phyloP scores from a whole-genome alignment of 2,797 vertebrate genomes.

The Chiropotes sagulatus region DNA sequence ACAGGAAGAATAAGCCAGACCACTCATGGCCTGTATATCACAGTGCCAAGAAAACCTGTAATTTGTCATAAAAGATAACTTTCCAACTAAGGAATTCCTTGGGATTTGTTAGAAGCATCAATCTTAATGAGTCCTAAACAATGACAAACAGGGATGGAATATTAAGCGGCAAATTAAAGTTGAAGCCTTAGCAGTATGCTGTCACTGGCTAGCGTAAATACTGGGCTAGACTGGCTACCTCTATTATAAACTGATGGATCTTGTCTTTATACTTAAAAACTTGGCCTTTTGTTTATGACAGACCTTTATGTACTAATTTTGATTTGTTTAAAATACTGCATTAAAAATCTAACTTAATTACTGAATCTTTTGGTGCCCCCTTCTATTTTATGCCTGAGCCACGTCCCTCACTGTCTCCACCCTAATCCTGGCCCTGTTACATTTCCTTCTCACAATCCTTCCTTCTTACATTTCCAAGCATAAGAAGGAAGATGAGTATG shows the following conservation, averaged over 20 bases:
- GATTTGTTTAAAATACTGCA: not conserved
- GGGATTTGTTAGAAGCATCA: conserved; percentile 62
- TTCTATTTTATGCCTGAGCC: not conserved
- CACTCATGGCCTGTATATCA: conserved; percentile 7
- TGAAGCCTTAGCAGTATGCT: conserved; percentile 16
- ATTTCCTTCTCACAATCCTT: no score
- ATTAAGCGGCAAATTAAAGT: conserved; percentile 53
- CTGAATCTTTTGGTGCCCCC: not conserved
- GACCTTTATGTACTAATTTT: not conserved
- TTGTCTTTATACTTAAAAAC: not conserved
- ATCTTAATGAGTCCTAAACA: conserved; percentile 67
- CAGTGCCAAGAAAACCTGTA: conserved; percentile 35
- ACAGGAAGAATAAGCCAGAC: conserved; percentile 63
- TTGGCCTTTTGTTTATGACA: not conserved
- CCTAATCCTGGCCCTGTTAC: not conserved
- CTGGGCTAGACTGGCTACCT: not conserved
- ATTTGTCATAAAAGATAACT: conserved; percentile 49
- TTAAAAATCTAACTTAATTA: not conserved
- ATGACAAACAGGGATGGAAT: conserved; percentile 53
- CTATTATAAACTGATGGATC: conserved; percentile 14
- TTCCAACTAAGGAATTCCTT: conserved; percentile 42
- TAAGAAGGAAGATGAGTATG: conserved; percentile 80
- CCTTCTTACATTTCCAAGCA: conserved; percentile 54
- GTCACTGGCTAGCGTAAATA: not conserved
- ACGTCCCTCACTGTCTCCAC: not conserved